Base-by-base conservation (phyloP, 2,113 vertebrate genomes). In the Hemicordylus capensis region DNA sequence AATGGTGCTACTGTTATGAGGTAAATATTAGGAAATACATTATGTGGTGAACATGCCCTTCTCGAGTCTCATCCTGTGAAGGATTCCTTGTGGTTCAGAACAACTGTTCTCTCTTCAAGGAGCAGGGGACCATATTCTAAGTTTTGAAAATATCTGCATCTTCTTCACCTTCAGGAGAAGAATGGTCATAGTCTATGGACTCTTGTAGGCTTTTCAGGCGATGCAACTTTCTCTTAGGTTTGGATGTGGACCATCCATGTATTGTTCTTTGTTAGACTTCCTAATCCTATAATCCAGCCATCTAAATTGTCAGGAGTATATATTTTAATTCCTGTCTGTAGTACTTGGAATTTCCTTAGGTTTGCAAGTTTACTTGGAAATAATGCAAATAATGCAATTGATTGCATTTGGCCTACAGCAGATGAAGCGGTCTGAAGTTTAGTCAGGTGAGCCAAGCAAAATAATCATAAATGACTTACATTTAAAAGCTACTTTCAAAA, bases 401-500 rank as follows among this genome's bases (percentile, higher is more conserved):
- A 46, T 61, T 73, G 54, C 6, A 24, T 12, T 34, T 34, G 34
- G 37, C 28, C 34, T 19, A 31, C 64, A 26, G 44, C 39, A 61
- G 31, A 59, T 19, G n/a, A n/a, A 81, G 39, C 39, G 24, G 24
- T 31, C 14, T 46, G 22, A 75, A 26, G 17, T 72, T 28, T 79
- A 80, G 19, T 11, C 75, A 84, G 61, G 28, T 56, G 12, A 90
- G 63, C 59, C 64, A 83, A 81, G 19, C 74, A 88, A 88, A 91
- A 92, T 54, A 87, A 19, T 14, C 61, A 1, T 24, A 1, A 0
- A 28, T 64, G 46, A 0, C 88, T 85, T 92, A 85, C 69, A 85
- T 88, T 56, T 86, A 88, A 92, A 85, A 91, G 2, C 1, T 54
- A 69, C 54, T 77, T 80, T 69, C 31, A 86, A 85, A 91, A 80